phyloP scores from a whole-genome alignment of 30 jellyfish, hydroid and myxozoan genomes.

The Chrysaora quinquecirrha region DNA sequence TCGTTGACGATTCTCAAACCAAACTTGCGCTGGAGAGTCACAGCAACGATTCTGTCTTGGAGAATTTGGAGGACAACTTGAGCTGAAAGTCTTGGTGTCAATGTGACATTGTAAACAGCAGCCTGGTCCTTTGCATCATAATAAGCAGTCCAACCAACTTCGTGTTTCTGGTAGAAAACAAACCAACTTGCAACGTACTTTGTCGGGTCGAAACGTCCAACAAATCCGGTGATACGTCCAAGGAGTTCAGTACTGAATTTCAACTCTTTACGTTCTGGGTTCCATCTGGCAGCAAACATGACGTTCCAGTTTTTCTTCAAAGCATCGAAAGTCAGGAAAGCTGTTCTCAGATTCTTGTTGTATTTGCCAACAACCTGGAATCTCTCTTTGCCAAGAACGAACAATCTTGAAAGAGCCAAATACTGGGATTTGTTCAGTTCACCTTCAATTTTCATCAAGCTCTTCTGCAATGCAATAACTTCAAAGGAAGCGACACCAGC shows the following conservation, averaged over 20 bases:
- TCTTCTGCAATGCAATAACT: constrained; percentile 35
- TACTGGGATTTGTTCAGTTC: constrained; percentile 44
- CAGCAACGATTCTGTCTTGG: constrained; percentile 72
- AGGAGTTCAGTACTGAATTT: constrained; percentile 69
- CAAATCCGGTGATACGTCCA: constrained; percentile 72
- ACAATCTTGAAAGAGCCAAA: constrained; percentile 24
- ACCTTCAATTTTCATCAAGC: constrained; percentile 48
- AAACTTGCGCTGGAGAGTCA: constrained; percentile 73
- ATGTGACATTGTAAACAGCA: constrained; percentile 72
- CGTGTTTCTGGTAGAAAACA: constrained; percentile 80
- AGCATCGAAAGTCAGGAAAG: constrained; percentile 57
- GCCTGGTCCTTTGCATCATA: constrained; percentile 74
- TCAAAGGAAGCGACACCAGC: constrained; percentile 51
- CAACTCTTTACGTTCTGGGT: constrained; percentile 61
- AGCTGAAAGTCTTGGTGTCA: constrained; percentile 79
- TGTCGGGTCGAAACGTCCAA: constrained; percentile 72
- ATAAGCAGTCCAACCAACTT: constrained; percentile 70
- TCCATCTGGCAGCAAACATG: constrained; percentile 75
- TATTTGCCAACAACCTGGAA: constrained; percentile 70
- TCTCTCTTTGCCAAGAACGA: constrained; percentile 66
- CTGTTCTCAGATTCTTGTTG: constrained; percentile 68
- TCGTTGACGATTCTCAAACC: constrained; percentile 75
- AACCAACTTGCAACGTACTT: constrained; percentile 49
- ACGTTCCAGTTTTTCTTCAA: constrained; percentile 74
- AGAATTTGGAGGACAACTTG: constrained; percentile 76